Evolutionary conservation across 2,113 vertebrate species (phyloP).

Genomic region (Petrocephalus zakoni): DNA sequence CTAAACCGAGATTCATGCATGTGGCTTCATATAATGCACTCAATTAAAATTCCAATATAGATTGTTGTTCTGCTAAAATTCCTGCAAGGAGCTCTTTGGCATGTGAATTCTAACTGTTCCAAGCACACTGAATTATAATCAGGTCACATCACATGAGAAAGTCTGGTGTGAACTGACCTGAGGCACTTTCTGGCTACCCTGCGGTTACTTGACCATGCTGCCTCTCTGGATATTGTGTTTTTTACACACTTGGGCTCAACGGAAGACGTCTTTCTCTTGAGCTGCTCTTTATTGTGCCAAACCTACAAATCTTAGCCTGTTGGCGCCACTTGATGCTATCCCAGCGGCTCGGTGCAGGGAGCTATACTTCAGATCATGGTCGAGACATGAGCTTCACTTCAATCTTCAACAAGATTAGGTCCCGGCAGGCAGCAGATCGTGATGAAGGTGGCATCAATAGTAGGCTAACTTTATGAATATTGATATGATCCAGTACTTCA

Average conservation of each 20-base stretch:
- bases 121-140: slow-evolving; percentile 7
- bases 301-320: not conserved
- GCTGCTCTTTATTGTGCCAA: not conserved
- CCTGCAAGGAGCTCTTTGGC: not conserved
- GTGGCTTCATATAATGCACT: not conserved
- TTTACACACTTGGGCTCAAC: not conserved
- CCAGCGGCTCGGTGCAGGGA: not conserved
- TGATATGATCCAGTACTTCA: not conserved
- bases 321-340: not conserved
- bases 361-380: not conserved
- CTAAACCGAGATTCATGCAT: not conserved
- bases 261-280: not conserved
- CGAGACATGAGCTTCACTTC: not conserved
- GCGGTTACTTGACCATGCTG: not conserved
- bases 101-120: not conserved
- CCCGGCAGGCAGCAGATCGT: not conserved
- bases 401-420: not conserved
- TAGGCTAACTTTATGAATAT: not conserved
- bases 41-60: slow-evolving; percentile 10
- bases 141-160: not conserved
- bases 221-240: not conserved
- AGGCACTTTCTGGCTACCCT: not conserved
- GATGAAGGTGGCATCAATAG: not conserved
- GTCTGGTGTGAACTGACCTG: not conserved
- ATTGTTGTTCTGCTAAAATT: not conserved